Percentiles rank a stretch among this genome's conserved stretches.
Conservation (phyloP, 2,797 vertebrate genomes). For the Gymnopithys bicolor region DNA sequence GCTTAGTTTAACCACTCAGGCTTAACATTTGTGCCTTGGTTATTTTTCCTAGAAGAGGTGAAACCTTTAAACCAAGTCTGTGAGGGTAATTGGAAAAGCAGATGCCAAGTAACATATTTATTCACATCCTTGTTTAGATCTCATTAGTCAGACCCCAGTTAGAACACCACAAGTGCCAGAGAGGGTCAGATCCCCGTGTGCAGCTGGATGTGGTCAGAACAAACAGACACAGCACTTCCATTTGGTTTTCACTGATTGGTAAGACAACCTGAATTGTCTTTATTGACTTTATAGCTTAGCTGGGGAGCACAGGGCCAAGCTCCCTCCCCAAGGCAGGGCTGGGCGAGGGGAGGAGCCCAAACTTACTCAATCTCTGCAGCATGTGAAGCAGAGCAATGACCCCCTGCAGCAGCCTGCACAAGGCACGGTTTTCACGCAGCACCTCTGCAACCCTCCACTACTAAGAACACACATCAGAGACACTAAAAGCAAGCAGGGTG, state of each 20-base stretch:
- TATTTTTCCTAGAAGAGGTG: background rate
- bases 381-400: background rate
- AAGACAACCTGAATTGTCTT: background rate
- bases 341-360: background rate
- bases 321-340: rapidly evolving
- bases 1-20: background rate
- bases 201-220: background rate
- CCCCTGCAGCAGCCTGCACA: background rate
- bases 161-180: background rate
- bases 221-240: background rate
- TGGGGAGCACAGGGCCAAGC: background rate
- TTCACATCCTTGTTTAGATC: background rate
- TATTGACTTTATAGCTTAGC: background rate
- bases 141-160: background rate
- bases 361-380: background rate
- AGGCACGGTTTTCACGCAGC: background rate
- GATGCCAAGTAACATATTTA: background rate
- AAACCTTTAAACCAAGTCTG: background rate
- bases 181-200: background rate
- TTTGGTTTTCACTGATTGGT: background rate
- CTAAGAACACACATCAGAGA: background rate
- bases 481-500: background rate
- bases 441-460: background rate
- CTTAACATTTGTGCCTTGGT: background rate
- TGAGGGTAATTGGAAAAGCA: background rate